phyloP scores from a whole-genome alignment of 2,888 invertebrate genomes.

The Oxytorus armatus region DNA sequence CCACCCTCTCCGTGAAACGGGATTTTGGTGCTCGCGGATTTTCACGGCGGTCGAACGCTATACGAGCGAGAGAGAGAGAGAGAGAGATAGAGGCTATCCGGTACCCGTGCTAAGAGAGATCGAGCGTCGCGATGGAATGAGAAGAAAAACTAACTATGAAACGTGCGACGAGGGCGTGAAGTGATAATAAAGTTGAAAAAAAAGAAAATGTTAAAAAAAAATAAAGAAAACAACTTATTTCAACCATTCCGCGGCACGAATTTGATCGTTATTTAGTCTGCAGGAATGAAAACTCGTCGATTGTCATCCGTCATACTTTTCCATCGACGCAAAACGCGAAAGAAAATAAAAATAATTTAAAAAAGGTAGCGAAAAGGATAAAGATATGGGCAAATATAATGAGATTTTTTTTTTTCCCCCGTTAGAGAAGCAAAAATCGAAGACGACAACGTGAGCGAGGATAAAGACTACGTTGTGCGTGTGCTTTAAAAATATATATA shows the following conservation, averaged over 20 bases:
- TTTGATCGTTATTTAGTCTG: not conserved
- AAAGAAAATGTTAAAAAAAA: constrained; percentile 25
- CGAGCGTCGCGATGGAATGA: constrained; percentile 27
- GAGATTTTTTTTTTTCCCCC: constrained; percentile 8
- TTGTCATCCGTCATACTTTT: constrained; percentile 2
- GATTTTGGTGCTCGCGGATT: constrained; percentile 71
- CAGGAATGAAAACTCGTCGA: constrained; percentile 20
- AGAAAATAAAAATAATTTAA: not conserved
- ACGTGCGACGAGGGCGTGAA: constrained; percentile 4
- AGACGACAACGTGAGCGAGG: constrained; percentile 18
- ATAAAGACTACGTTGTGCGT: constrained; percentile 57
- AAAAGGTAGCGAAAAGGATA: constrained; percentile 1
- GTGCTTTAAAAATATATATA: constrained; percentile 48
- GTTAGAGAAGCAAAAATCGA: constrained; percentile 20
- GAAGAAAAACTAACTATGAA: constrained; percentile 48
- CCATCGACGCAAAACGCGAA: constrained; percentile 9
- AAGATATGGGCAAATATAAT: constrained; percentile 14
- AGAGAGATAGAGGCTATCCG: too few species aligned
- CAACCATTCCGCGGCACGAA: constrained; percentile 3
- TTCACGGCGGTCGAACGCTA: constrained; percentile 62
- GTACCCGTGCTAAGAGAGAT: constrained; percentile 11
- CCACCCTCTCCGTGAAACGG: constrained; percentile 70
- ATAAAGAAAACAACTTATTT: constrained; percentile 22
- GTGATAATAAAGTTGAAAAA: constrained; percentile 15
- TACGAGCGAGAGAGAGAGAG: too few species aligned